Evolutionary conservation across 1,140 invertebrate genomes (phyloP).

Genomic region (Armadillidium nasatum): DNA sequence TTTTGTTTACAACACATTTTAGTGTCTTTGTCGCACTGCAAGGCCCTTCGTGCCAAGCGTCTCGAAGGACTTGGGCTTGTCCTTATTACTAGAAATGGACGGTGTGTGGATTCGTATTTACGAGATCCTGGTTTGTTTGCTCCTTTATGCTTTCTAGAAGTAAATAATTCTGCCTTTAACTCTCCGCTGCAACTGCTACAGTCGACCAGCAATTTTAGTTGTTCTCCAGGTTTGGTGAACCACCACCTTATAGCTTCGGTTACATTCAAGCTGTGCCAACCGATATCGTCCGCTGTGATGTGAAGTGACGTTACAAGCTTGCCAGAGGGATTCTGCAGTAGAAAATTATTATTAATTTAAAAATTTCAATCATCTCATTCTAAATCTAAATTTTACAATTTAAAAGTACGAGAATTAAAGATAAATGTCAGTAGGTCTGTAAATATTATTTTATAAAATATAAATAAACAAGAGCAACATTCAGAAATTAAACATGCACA

Average conservation of each 20-base stretch:
- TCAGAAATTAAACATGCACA: not conserved
- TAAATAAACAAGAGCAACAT: not conserved
- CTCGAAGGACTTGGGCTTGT: conserved; percentile 60
- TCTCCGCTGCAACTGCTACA: conserved; percentile 71
- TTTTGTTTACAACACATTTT: conserved; percentile 85
- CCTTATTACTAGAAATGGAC: conserved; percentile 77
- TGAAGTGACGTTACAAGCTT: conserved; percentile 57
- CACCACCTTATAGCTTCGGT: conserved; percentile 59
- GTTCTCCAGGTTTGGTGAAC: conserved; percentile 51
- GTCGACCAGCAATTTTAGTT: conserved; percentile 71
- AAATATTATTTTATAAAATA: not conserved
- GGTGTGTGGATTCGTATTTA: conserved; percentile 54
- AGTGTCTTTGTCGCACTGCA: conserved; percentile 69
- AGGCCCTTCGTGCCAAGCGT: conserved; percentile 67
- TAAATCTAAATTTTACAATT: too few relatives aligned
- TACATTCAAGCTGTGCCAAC: conserved; percentile 83
- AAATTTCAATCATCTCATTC: too few relatives aligned
- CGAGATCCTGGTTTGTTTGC: conserved; percentile 42
- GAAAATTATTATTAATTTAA: not conserved
- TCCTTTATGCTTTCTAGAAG: conserved; percentile 48
- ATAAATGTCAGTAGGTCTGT: not conserved
- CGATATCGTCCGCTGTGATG: conserved; percentile 62
- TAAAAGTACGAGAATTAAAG: too few relatives aligned
- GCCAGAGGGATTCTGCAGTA: conserved; percentile 45
- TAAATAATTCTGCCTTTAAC: conserved; percentile 52